Conservation (phyloP, 2,888 invertebrate genomes). For the Eristalis tenax region DNA sequence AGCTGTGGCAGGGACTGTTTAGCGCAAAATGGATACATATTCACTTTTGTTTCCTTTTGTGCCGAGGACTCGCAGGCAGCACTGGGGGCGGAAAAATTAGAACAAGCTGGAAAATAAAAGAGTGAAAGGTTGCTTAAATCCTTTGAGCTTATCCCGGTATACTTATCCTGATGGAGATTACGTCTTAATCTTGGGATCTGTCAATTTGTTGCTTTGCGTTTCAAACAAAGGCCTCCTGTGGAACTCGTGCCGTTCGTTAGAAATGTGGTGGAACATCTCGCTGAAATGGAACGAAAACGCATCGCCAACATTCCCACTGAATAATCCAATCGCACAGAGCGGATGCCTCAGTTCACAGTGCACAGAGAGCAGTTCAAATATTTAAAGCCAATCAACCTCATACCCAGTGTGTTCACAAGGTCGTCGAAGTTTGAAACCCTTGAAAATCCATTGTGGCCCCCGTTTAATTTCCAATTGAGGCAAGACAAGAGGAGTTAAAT, state of each 20-base stretch:
- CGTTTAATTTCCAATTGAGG: background rate
- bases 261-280: no score
- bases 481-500: background rate
- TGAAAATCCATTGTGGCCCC: background rate
- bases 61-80: background rate
- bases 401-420: background rate
- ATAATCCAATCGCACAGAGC: no score
- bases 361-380: no score
- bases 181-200: background rate
- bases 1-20: background rate
- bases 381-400: no score
- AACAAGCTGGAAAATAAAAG: background rate
- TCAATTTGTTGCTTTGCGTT: background rate
- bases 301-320: no score
- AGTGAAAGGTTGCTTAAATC: no score
- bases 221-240: background rate
- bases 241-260: no score
- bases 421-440: background rate
- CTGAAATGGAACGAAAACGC: no score
- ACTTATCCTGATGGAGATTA: background rate
- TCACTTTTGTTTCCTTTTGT: background rate
- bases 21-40: background rate
- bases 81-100: background rate
- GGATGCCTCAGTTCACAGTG: no score
- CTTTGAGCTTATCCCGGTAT: no score